These are phyloP conservation scores for Pelodiscus sinensis DNA, from an alignment of 2,113 vertebrate species.

Conservation along the genomic window DNA sequence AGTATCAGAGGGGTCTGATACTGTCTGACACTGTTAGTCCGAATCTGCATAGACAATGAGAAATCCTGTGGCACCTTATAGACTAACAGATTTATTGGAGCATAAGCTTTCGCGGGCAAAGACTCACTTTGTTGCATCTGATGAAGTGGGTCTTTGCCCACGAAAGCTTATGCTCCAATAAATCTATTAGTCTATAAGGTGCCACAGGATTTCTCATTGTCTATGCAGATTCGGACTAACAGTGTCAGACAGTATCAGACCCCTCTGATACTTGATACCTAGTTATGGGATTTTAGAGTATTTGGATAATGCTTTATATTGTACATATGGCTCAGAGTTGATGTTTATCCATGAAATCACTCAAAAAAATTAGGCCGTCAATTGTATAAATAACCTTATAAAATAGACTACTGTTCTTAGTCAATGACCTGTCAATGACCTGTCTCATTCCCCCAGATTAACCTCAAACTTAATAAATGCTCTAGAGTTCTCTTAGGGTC, in stretches of 20 bases:
- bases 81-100: too few relatives aligned
- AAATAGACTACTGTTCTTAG: background rate
- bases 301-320: background rate
- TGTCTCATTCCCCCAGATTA: background rate
- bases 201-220: too few relatives aligned
- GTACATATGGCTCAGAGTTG: background rate
- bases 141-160: too few relatives aligned
- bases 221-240: too few relatives aligned
- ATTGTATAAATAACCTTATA: background rate
- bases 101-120: too few relatives aligned
- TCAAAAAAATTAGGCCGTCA: background rate
- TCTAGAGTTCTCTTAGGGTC: background rate
- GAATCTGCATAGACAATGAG: background rate
- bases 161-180: too few relatives aligned
- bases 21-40: too few relatives aligned
- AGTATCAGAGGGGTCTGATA: too few relatives aligned
- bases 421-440: background rate
- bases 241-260: too few relatives aligned
- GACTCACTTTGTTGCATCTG: too few relatives aligned
- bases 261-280: background rate
- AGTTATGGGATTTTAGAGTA: background rate
- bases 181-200: too few relatives aligned
- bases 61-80: too few relatives aligned
- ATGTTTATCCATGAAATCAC: background rate
- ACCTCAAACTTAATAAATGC: background rate